Evolutionary conservation across 1,140 invertebrate species (phyloP).

Genomic region (Microplitis demolitor): DNA sequence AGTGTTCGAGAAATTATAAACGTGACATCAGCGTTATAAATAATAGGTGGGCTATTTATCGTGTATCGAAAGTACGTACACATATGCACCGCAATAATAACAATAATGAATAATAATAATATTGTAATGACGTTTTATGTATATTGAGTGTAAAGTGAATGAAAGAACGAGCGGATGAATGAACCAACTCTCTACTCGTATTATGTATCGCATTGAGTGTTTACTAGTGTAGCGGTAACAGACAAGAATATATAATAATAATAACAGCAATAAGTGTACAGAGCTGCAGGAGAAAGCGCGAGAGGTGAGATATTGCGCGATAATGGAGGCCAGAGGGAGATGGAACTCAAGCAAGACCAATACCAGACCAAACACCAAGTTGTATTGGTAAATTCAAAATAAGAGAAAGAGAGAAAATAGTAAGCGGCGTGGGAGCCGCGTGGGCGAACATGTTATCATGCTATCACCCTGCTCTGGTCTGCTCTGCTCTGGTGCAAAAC

Average conservation of each 20-base stretch:
- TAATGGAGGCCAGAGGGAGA: no score
- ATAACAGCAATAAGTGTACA: no score
- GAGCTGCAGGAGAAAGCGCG: no score
- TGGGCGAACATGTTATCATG: constrained; percentile 33
- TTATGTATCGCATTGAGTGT: neutral
- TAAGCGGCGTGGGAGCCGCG: constrained; percentile 35
- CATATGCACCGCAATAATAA: constrained; percentile 10
- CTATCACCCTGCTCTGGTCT: no score
- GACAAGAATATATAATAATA: no score
- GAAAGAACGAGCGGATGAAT: constrained; percentile 41
- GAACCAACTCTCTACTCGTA: constrained; percentile 27
- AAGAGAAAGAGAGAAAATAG: constrained; percentile 17
- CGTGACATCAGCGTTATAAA: neutral
- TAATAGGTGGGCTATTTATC: constrained; percentile 28
- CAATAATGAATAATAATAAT: constrained; percentile 29
- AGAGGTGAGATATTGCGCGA: no score
- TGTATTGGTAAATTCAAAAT: neutral
- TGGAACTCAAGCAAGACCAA: neutral
- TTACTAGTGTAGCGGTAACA: neutral
- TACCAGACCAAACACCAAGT: neutral
- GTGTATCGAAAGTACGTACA: constrained; percentile 32
- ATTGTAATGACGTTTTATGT: no score
- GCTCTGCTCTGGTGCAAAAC: neutral
- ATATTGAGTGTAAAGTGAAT: constrained; percentile 40
- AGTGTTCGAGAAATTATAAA: neutral